phyloP scores from a whole-genome alignment of 2,797 vertebrate genomes.

The Dromococcyx pavoninus region DNA sequence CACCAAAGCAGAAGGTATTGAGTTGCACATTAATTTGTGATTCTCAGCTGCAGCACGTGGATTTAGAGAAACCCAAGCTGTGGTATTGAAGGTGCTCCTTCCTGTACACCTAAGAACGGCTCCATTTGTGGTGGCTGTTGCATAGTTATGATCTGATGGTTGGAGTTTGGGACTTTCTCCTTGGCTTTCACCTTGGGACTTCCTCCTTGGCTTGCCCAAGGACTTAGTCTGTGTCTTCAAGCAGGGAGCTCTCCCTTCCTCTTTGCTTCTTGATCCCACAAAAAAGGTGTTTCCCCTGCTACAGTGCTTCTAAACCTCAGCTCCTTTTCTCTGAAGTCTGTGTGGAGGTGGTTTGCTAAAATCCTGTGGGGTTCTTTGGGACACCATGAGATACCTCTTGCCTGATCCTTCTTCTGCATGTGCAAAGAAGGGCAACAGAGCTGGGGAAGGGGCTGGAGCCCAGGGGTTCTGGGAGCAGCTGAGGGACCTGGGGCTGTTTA shows the following conservation, averaged over 20 bases:
- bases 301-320: not conserved
- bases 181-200: too few species aligned
- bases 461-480: too few species aligned
- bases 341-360: not conserved
- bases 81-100: not conserved
- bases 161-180: not conserved
- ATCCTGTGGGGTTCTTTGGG: not conserved
- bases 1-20: not conserved
- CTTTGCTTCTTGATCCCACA: not conserved
- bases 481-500: too few species aligned
- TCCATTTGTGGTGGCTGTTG: not conserved
- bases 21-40: not conserved
- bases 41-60: not conserved
- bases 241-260: not conserved
- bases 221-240: accelerated
- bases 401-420: not conserved
- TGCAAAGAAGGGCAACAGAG: too few species aligned
- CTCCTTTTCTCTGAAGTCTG: not conserved
- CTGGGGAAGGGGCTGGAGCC: too few species aligned
- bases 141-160: not conserved
- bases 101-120: not conserved
- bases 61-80: constrained; percentile 11
- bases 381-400: not conserved
- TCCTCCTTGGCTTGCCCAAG: not conserved
- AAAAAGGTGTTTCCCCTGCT: not conserved